Base-by-base conservation (phyloP, 2,888 invertebrate genomes). In the Nemotelus nigrinus region DNA sequence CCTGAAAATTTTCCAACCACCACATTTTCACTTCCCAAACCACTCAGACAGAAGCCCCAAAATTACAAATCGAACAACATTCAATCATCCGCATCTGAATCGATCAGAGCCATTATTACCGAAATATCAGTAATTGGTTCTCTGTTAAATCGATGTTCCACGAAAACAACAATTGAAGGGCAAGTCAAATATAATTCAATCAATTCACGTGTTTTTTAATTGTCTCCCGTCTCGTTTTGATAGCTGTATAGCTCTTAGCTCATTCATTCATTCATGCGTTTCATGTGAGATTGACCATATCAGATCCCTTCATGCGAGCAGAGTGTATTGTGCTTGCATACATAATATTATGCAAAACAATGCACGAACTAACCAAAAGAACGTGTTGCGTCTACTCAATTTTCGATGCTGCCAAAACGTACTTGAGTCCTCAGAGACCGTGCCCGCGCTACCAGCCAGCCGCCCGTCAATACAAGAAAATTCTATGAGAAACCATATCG, bases 301-400 rank as follows among this genome's bases (percentile, higher is more conserved):
- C 5, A 47, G 65, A 44, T 1, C 65, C 65, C 45, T 25, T 25
- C 25, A 25, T 25, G 25, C 25, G 25, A 25, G 25, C 25, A 25
- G 25, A 25, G 25, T 25, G 25, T 25, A 25, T 25, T 25, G 25
- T 25, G 25, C 25, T 25, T 25, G 25, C 25, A 25, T 25, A 25
- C 25, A 25, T 25, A 25, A 25, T 25, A 25, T 25, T 25, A 25
- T 25, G 25, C 25, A 25, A 25, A 25, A 25, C 25, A 25, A 25
- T 25, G 25, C 2, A n/a, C 65, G 5, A 65, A 65, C 10, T 65
- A 45, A 47, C 25, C 7, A 47, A 65, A 65, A 65, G 65, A 65
- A 47, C 65, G 65, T 65, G 65, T 65, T 65, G 65, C 65, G 65
- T 65, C 65, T 65, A 47, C 65, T 65, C 25, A 63, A 63, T 63